Evolutionary conservation across 2,888 invertebrate genomes (phyloP).

Genomic region (Diploptera punctata): DNA sequence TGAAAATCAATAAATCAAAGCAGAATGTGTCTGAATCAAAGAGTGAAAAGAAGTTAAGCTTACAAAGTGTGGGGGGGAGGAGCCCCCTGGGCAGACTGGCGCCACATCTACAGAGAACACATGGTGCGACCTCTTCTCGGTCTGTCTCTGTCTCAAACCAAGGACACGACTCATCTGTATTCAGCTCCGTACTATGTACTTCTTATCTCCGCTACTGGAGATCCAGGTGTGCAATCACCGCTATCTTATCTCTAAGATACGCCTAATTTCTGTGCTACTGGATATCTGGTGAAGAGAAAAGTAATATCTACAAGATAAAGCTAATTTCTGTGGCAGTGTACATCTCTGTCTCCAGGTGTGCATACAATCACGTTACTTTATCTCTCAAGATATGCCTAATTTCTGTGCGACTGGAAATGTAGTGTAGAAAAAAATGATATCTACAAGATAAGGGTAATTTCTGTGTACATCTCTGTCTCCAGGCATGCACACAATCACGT

Average conservation of each 20-base stretch:
- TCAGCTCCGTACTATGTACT: no score
- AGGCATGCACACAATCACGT: not conserved
- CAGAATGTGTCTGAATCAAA: not conserved
- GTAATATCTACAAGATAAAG: no score
- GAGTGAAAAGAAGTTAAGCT: not conserved
- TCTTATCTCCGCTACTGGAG: no score
- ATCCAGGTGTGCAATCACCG: no score
- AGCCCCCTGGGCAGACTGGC: constrained; percentile 11
- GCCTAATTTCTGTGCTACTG: not conserved
- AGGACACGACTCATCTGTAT: constrained; percentile 4
- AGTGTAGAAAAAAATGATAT: no score
- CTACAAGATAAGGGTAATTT: no score
- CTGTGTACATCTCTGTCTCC: not conserved
- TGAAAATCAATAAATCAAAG: constrained; percentile 14
- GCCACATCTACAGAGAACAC: constrained; percentile 13
- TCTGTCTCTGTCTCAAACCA: not conserved
- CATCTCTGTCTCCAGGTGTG: no score
- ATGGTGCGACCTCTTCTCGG: not conserved
- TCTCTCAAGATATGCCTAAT: not conserved
- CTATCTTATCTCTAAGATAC: not conserved
- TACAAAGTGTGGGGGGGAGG: not conserved
- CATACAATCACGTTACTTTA: no score
- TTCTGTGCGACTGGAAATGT: no score
- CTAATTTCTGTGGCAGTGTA: no score
- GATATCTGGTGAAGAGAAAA: no score